Base-by-base conservation (phyloP, 2,113 vertebrate genomes). In the Pygoscelis adeliae region DNA sequence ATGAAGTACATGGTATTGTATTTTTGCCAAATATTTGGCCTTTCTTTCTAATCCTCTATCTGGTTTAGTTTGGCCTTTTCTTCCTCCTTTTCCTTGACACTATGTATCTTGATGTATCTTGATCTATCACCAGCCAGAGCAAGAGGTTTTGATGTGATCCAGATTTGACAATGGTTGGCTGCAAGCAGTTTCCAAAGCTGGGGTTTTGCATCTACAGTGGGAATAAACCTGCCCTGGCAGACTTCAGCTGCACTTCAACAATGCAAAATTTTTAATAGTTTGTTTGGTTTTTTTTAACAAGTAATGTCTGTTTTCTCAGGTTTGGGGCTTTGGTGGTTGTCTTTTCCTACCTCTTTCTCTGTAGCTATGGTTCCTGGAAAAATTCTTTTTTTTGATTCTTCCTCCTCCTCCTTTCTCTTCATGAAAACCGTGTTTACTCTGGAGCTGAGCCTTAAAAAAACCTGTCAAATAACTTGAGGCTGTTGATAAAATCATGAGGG, bases 21-120 rank as follows among this genome's bases (percentile, higher is more conserved):
- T 82, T 73, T 96, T 44, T 96, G 91, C 96, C 89, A 96, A 91
- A 89, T 91, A 96, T 88, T 97, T 95, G 78, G 74, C 56, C 76
- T 93, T 58, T 92, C 44, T 78, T 56, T 76, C 62, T 95, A 96
- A 95, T 96, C 89, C 89, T 91, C 44, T 95, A 11, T 94, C 70
- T 96, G 93, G 81, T 94, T 91, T 94, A 66, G 50, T 7, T 90
- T 89, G 93, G 89, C 81, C 91, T 94, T 95, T 95, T 91, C 49
- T 87, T 93, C 81, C 67, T 94, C 53, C 74, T 81, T 93, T 95
- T 94, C 67, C 78, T 94, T 90, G 66, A 94, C 70, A 25, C 89
- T 77, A 0, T 58, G 78, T 83, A 63, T 81, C 52, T 84, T 97
- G 76, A 78, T 67, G 58, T 72, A 20, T 73, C 62, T 79, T 85